A percentile compares a stretch with the other conserved stretches of the same genome.
Evolutionary conservation across 2,888 invertebrate genomes (phyloP).

Genomic region (Amaurobius ferox): DNA sequence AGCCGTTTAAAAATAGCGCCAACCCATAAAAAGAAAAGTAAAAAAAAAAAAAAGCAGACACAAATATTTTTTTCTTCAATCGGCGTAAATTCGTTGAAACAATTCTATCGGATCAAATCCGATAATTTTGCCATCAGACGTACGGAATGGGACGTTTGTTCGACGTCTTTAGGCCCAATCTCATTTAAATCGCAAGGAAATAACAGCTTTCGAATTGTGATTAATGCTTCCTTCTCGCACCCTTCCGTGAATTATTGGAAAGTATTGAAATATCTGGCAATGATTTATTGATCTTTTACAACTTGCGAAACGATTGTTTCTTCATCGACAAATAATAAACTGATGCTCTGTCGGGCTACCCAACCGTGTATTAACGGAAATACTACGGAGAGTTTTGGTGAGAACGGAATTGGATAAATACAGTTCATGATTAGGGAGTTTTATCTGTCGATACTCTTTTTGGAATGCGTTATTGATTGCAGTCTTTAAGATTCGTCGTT

Average conservation of each 20-base stretch:
- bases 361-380: conserved; percentile 2
- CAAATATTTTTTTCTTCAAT: not conserved
- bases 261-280: conserved; percentile 41
- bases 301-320: conserved; percentile 19
- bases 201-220: conserved; percentile 65
- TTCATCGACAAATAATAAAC: conserved; percentile 31
- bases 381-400: not conserved
- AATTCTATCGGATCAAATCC: conserved; percentile 64
- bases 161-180: conserved; percentile 10
- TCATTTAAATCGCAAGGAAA: conserved; percentile 63
- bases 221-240: conserved; percentile 41
- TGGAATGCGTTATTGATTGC: not conserved
- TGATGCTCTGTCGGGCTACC: not conserved
- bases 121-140: conserved; percentile 66
- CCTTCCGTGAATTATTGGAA: conserved; percentile 10
- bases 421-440: not conserved
- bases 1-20: no score
- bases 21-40: not conserved
- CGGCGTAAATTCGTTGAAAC: conserved; percentile 60
- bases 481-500: not conserved
- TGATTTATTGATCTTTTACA: conserved; percentile 28
- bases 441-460: not conserved
- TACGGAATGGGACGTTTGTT: conserved; percentile 30
- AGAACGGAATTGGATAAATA: not conserved
- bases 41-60: no score